Conservation (phyloP, 2,113 vertebrate genomes). For the Heliornis fulica region DNA sequence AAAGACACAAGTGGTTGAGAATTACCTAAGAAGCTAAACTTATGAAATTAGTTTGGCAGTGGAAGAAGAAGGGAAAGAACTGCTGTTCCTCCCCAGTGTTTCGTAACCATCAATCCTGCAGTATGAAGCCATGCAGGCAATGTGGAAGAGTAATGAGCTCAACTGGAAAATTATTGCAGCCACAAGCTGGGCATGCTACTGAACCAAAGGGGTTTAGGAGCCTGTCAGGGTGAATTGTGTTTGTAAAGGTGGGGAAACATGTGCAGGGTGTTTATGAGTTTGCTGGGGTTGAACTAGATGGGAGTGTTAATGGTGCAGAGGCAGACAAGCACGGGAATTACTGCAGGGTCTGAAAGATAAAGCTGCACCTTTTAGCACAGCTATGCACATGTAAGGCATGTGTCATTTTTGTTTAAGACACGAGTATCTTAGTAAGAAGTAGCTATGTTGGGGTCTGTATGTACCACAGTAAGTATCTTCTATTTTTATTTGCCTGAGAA, state of each 20-base stretch:
- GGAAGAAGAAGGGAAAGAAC: neutral
- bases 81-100: neutral
- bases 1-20: neutral
- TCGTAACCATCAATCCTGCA: neutral
- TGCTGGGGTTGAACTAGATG: neutral
- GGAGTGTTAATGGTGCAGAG: neutral
- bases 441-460: neutral
- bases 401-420: neutral
- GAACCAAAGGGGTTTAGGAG: neutral
- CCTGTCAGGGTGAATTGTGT: neutral
- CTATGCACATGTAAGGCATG: neutral
- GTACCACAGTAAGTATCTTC: neutral
- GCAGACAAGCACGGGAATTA: neutral
- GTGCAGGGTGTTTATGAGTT: rapidly evolving
- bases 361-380: neutral
- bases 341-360: neutral
- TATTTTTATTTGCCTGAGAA: constrained; percentile 3
- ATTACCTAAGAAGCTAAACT: neutral
- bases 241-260: neutral
- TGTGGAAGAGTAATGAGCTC: neutral
- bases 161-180: neutral
- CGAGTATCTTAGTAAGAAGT: neutral
- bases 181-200: rapidly evolving
- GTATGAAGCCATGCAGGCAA: neutral
- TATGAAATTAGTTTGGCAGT: neutral